phyloP scores from a whole-genome alignment of 2,797 vertebrate species.

The Arrhamphus sclerolepis region DNA sequence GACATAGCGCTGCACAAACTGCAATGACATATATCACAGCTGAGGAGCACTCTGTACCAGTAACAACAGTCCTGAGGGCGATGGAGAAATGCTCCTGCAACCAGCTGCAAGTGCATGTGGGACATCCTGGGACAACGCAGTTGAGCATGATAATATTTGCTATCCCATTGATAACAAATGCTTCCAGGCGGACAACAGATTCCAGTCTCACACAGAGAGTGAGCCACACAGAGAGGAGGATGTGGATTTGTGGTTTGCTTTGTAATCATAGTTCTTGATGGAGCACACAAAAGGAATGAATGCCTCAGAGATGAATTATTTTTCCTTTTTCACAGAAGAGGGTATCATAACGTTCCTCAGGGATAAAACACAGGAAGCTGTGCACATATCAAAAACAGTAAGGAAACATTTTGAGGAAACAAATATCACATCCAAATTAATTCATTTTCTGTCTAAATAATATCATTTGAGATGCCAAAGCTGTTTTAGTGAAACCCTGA shows the following conservation, averaged over 20 bases:
- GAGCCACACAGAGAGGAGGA: constrained; percentile 29
- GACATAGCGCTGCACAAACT: constrained; percentile 4
- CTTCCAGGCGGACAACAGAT: constrained; percentile 3
- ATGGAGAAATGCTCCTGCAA: constrained; percentile 3
- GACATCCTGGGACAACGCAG: constrained; percentile 5
- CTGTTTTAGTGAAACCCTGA: too few relatives aligned
- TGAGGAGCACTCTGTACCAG: too few relatives aligned
- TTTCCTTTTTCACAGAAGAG: constrained; percentile 19
- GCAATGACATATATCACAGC: too few relatives aligned
- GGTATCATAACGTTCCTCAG: not conserved
- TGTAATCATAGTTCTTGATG: constrained; percentile 31
- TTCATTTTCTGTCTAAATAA: too few relatives aligned
- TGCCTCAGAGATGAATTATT: constrained; percentile 3
- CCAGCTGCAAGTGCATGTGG: constrained; percentile 21
- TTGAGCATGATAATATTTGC: constrained; percentile 28
- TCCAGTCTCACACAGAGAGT: constrained; percentile 6
- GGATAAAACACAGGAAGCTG: constrained; percentile 4
- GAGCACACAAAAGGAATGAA: constrained; percentile 24
- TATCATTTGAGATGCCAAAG: too few relatives aligned
- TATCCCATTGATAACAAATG: constrained; percentile 20
- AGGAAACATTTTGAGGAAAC: not conserved
- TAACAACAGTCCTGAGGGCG: too few relatives aligned
- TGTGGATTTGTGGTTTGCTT: constrained; percentile 44
- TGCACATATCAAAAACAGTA: not conserved
- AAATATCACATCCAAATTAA: too few relatives aligned